A percentile compares a stretch with the other conserved stretches of the same genome.
phyloP scores from a whole-genome alignment of 2,113 vertebrate genomes.

The Nyctereutes procyonoides region DNA sequence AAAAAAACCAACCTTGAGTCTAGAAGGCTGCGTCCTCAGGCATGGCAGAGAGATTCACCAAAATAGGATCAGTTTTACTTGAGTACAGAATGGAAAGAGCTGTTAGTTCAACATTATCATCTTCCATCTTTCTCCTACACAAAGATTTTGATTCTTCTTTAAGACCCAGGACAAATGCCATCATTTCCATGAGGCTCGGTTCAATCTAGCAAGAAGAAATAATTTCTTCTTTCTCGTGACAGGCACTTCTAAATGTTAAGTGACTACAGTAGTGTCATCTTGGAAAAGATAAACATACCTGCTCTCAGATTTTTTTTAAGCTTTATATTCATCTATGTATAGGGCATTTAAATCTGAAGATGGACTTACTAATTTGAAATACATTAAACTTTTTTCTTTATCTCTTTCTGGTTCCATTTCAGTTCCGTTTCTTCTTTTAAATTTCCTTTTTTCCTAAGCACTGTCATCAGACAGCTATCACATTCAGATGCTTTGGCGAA shows the following conservation, averaged over 20 bases:
- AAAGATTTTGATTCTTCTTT: not conserved
- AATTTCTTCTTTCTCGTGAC: not conserved
- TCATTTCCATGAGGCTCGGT: not conserved
- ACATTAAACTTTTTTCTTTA: not conserved
- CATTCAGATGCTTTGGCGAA: conserved; percentile 24
- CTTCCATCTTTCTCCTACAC: not conserved
- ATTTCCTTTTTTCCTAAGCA: not conserved
- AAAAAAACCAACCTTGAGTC: not conserved
- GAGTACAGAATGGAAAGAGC: not conserved
- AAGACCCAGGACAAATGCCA: not conserved
- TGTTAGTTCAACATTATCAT: not conserved
- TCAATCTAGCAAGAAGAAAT: not conserved
- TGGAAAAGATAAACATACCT: not conserved
- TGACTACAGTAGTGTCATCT: not conserved
- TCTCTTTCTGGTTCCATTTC: conserved; percentile 48
- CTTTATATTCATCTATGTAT: not conserved
- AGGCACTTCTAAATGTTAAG: not conserved
- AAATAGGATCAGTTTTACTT: not conserved
- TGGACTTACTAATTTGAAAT: not conserved
- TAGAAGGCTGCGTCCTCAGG: not conserved
- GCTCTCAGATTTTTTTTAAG: not conserved
- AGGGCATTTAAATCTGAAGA: not conserved
- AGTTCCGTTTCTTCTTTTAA: conserved; percentile 36
- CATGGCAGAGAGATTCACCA: not conserved
- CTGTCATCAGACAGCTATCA: conserved; percentile 59